Evolutionary conservation across 2,113 vertebrate species (phyloP).

Genomic region (Motacilla alba): DNA sequence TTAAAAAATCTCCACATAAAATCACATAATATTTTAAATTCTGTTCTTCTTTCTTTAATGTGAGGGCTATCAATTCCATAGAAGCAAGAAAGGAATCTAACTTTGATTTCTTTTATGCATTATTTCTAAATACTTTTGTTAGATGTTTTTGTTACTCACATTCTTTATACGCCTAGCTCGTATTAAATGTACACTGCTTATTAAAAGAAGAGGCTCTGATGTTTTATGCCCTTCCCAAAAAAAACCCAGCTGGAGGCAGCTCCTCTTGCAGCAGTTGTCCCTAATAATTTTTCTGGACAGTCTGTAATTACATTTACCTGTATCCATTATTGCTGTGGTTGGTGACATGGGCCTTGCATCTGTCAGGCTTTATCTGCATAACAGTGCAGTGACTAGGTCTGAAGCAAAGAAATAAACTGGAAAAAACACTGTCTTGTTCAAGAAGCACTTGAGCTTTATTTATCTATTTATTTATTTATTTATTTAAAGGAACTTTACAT

Average conservation of each 20-base stretch:
- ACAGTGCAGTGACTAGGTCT: not conserved
- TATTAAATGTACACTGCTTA: not conserved
- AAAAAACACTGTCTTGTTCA: not conserved
- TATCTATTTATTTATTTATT: not conserved
- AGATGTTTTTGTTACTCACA: not conserved
- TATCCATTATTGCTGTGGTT: not conserved
- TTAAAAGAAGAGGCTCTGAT: not conserved
- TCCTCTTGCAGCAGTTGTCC: constrained; percentile 22
- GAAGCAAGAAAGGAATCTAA: not conserved
- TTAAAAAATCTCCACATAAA: not conserved
- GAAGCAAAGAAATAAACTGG: not conserved
- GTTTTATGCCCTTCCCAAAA: not conserved
- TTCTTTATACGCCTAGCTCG: not conserved
- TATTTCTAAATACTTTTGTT: not conserved
- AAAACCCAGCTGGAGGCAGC: not conserved
- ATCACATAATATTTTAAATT: not conserved
- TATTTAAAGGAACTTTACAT: not conserved
- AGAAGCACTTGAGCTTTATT: not conserved
- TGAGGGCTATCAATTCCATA: not conserved
- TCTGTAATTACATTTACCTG: constrained; percentile 18
- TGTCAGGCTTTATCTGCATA: not conserved
- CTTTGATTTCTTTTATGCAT: not conserved
- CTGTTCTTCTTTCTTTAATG: not conserved
- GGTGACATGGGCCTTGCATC: not conserved
- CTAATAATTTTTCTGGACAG: constrained; percentile 16